phyloP scores from a whole-genome alignment of 2,888 invertebrate genomes.

The Ectemnius cavifrons region DNA sequence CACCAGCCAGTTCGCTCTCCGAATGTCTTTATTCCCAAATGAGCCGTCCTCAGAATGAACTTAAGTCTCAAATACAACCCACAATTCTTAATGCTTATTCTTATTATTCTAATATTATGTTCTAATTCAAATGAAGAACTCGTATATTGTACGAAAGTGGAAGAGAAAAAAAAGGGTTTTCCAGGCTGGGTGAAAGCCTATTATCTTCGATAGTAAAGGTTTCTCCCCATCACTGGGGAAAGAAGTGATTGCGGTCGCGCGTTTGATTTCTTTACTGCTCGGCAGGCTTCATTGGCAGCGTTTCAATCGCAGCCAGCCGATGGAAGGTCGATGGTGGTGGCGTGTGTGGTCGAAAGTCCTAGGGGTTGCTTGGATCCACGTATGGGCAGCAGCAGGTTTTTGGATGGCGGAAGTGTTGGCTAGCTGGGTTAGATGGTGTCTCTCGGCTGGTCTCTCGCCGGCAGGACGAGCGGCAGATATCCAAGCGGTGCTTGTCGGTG shows the following conservation, averaged over 20 bases:
- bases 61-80: not conserved
- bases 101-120: not conserved
- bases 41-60: not conserved
- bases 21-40: slow-evolving; percentile 20
- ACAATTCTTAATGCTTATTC: not conserved
- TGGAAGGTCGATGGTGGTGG: slow-evolving; percentile 57
- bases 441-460: slow-evolving; percentile 28
- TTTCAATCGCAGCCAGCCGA: slow-evolving; percentile 73
- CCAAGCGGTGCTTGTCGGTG: slow-evolving; percentile 49
- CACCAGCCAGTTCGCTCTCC: slow-evolving; percentile 25
- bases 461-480: slow-evolving; percentile 38
- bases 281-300: slow-evolving; percentile 73
- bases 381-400: too few species aligned
- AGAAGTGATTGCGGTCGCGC: slow-evolving; percentile 38
- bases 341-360: not conserved
- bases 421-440: too few species aligned
- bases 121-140: too few species aligned
- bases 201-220: slow-evolving; percentile 31
- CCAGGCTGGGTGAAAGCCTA: slow-evolving; percentile 14
- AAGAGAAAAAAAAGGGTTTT: not conserved
- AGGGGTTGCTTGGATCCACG: too few species aligned
- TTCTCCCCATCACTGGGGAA: slow-evolving; percentile 26
- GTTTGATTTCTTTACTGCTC: slow-evolving; percentile 56
- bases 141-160: too few species aligned
- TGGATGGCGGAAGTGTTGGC: too few species aligned